Percentiles rank a stretch among this genome's conserved stretches.
Evolutionary conservation across 2,113 vertebrate species (phyloP).

Genomic region (Seriola aureovittata): DNA sequence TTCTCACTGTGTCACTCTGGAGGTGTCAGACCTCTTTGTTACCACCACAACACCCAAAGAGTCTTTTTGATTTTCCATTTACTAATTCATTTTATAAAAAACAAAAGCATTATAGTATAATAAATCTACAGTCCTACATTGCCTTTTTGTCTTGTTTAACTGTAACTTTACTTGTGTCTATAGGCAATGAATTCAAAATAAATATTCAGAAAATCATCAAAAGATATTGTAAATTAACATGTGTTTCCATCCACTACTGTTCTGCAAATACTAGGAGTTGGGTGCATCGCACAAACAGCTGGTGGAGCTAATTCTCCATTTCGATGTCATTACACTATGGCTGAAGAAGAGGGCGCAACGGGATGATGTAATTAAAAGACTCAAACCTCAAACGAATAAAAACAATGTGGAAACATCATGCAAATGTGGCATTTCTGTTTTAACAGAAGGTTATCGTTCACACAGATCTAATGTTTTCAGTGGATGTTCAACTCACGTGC

Average conservation of each 20-base stretch:
- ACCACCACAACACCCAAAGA: slow-evolving; percentile 25
- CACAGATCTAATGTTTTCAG: not conserved
- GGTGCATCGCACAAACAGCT: not conserved
- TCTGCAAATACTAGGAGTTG: not conserved
- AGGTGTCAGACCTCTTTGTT: slow-evolving; percentile 37
- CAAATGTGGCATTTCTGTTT: not conserved
- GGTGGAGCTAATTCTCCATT: not conserved
- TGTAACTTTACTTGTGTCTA: not conserved
- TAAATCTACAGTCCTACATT: not conserved
- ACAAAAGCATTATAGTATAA: not conserved
- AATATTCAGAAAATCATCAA: not conserved
- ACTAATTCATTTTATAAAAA: slow-evolving; percentile 17
- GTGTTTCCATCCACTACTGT: not conserved
- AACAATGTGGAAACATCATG: not conserved
- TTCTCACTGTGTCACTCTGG: slow-evolving; percentile 49
- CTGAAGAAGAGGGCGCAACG: not conserved
- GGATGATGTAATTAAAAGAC: not conserved
- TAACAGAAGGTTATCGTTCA: not conserved
- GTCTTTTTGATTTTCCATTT: slow-evolving; percentile 46
- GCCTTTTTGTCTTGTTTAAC: not conserved
- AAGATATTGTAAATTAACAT: not conserved
- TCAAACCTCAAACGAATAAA: not conserved
- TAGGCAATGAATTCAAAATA: not conserved
- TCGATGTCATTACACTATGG: not conserved
- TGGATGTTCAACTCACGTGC: not conserved